Conservation (phyloP, 2,797 vertebrate species). For the Hapalemur alaotrensis region DNA sequence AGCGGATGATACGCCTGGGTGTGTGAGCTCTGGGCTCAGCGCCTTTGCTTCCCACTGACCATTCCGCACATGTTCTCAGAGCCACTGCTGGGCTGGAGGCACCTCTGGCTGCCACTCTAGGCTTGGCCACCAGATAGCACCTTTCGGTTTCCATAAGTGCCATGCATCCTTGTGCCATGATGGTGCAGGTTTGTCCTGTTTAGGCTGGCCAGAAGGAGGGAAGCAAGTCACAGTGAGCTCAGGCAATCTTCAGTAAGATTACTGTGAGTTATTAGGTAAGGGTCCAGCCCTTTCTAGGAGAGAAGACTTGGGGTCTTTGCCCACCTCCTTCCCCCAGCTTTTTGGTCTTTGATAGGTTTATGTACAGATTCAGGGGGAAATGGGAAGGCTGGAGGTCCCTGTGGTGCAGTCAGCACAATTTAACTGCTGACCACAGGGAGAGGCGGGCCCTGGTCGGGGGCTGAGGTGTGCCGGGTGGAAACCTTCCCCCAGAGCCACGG, state of each 20-base stretch:
- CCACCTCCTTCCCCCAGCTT: background rate
- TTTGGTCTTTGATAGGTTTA: background rate
- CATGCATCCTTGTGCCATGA: too few species aligned
- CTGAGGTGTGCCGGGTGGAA: background rate
- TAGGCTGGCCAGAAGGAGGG: background rate
- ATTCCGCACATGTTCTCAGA: background rate
- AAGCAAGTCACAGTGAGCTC: background rate
- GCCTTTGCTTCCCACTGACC: background rate
- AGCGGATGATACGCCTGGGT: accelerated
- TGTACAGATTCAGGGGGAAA: background rate
- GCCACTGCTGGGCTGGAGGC: background rate
- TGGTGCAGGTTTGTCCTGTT: background rate
- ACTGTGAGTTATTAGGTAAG: accelerated
- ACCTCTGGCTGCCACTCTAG: background rate
- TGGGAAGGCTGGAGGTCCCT: background rate
- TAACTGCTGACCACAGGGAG: too few species aligned
- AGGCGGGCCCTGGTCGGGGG: background rate
- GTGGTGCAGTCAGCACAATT: background rate
- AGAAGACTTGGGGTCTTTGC: background rate
- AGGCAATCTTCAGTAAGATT: background rate
- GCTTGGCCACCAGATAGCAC: background rate
- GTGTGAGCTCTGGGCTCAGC: accelerated
- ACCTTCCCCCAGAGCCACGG: background rate
- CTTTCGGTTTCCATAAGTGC: too few species aligned
- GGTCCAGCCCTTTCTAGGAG: background rate